Evolutionary conservation across 2,113 vertebrate genomes (phyloP).

Genomic region (Indri indri): DNA sequence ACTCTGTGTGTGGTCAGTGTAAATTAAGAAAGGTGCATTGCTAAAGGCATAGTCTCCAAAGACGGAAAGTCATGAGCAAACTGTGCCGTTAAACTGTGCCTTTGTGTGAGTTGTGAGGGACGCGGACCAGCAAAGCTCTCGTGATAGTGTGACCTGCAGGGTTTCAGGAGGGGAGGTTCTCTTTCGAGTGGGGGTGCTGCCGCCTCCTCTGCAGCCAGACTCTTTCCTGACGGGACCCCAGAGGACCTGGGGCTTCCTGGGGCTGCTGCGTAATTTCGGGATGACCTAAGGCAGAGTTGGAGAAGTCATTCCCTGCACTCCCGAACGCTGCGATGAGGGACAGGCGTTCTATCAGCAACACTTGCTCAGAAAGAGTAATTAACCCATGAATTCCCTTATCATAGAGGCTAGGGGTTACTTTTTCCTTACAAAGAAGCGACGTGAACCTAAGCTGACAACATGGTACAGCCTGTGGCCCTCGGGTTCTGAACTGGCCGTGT

Average conservation of each 20-base stretch:
- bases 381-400: no score
- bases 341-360: no score
- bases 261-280: not conserved
- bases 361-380: no score
- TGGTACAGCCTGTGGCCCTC: fast-evolving
- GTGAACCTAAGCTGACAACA: not conserved
- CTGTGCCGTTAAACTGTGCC: not conserved
- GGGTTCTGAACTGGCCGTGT: no score
- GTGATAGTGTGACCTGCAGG: no score
- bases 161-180: not conserved
- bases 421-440: not conserved
- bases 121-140: no score
- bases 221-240: not conserved
- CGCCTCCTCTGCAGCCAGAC: not conserved
- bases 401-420: no score
- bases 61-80: not conserved
- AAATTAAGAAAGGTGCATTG: not conserved
- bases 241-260: not conserved
- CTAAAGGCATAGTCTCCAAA: not conserved
- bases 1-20: not conserved
- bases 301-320: not conserved
- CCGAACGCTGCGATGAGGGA: no score
- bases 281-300: not conserved
- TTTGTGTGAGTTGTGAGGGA: no score
- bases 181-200: not conserved